phyloP scores from a whole-genome alignment of 1,140 invertebrate species.

The Dysdera silvatica region DNA sequence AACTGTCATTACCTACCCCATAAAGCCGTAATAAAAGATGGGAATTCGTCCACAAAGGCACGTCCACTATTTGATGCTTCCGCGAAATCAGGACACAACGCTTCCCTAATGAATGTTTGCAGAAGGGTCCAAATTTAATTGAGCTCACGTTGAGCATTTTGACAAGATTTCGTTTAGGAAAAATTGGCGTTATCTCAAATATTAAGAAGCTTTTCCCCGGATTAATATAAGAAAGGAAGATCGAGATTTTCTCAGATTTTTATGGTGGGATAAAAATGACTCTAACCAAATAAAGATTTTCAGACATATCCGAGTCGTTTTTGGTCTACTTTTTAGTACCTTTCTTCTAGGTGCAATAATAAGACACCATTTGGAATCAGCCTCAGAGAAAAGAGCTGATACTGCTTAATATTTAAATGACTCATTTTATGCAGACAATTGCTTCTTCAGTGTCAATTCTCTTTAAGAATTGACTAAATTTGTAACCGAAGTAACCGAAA shows the following conservation, averaged over 20 bases:
- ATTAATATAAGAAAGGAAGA: background rate
- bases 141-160: background rate
- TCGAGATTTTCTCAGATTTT: background rate
- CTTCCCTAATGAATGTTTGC: background rate
- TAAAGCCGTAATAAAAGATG: background rate
- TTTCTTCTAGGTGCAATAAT: background rate
- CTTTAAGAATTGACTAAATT: too few relatives aligned
- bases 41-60: background rate
- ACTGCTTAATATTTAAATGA: background rate
- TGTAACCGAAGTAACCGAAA: too few relatives aligned
- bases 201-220: background rate
- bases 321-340: background rate
- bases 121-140: slow-evolving; percentile 1
- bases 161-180: background rate
- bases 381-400: too few relatives aligned
- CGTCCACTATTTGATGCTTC: background rate
- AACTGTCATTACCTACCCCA: slow-evolving; percentile 1
- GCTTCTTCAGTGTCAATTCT: too few relatives aligned
- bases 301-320: background rate
- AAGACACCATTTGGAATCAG: background rate
- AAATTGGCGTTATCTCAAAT: background rate
- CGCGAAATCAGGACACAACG: background rate
- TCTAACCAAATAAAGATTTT: background rate
- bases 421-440: background rate
- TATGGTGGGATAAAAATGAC: background rate